Conservation (phyloP, 2,888 invertebrate species). For the Adelphocoris suturalis region DNA sequence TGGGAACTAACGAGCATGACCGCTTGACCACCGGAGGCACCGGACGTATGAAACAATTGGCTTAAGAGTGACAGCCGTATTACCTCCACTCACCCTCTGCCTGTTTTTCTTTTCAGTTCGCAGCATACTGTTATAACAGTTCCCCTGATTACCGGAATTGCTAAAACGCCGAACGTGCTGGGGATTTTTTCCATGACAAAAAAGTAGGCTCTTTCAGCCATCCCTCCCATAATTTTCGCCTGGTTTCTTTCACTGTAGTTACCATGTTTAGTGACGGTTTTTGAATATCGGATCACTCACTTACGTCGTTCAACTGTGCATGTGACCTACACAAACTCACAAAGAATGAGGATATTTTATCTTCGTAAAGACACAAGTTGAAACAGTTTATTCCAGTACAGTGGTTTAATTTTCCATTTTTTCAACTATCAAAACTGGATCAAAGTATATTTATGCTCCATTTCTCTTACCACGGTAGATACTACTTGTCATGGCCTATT, state of each 20-base stretch:
- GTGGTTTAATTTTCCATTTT: neutral
- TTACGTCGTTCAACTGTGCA: conserved; percentile 60
- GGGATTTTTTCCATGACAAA: neutral
- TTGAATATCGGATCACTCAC: conserved; percentile 29
- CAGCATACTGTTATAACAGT: conserved; percentile 60
- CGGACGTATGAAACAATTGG: conserved; percentile 60
- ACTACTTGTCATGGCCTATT: neutral
- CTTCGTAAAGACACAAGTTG: neutral
- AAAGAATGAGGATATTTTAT: neutral
- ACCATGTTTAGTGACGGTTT: conserved; percentile 14
- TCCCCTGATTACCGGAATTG: conserved; percentile 47
- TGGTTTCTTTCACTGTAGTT: neutral
- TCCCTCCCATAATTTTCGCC: conserved; percentile 2
- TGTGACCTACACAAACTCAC: conserved; percentile 56
- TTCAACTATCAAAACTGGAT: neutral
- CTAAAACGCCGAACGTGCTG: conserved; percentile 24
- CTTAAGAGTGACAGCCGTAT: conserved; percentile 67
- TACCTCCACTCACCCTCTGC: conserved; percentile 1
- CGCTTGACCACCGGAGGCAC: conserved; percentile 66
- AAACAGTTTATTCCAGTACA: conserved; percentile 1
- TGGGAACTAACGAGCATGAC: conserved; percentile 66
- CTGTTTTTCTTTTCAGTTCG: conserved; percentile 3
- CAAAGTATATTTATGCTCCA: neutral
- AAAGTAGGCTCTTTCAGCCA: neutral
- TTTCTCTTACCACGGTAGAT: neutral